These are phyloP conservation scores for Mycteria americana DNA, from an alignment of 2,797 vertebrate genomes.

Conservation along the genomic window DNA sequence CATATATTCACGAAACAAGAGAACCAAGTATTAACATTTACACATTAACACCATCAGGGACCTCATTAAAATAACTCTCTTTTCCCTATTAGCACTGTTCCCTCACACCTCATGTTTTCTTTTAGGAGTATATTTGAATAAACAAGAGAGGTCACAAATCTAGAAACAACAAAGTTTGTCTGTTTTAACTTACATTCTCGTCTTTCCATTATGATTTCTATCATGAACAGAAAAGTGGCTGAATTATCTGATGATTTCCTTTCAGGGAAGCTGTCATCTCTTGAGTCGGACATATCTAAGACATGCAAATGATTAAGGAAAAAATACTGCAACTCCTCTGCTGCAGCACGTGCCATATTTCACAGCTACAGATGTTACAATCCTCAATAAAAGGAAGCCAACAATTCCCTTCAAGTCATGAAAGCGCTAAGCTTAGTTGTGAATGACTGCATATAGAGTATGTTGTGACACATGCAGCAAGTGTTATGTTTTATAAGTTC, in stretches of 20 bases:
- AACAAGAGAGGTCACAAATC: not conserved
- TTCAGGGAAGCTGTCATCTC: not conserved
- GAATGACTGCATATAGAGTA: not conserved
- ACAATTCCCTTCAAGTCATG: not conserved
- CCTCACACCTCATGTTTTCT: not conserved
- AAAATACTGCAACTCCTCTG: not conserved
- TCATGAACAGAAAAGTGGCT: not conserved
- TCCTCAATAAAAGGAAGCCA: not conserved
- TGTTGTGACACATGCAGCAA: constrained; percentile 29
- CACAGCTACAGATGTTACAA: not conserved
- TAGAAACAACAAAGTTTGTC: not conserved
- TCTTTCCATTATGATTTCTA: not conserved
- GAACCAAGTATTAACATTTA: not conserved
- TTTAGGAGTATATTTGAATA: not conserved
- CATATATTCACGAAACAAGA: not conserved
- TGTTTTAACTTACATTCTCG: not conserved
- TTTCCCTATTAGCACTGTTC: not conserved
- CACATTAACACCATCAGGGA: not conserved
- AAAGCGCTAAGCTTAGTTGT: not conserved
- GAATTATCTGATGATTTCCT: not conserved
- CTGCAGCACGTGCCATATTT: not conserved
- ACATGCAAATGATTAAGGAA: not conserved
- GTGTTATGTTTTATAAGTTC: not conserved
- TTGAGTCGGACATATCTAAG: not conserved
- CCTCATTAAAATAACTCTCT: not conserved